These are phyloP conservation scores for Borostomias antarcticus DNA, from an alignment of 2,797 vertebrate genomes.

Conservation along the genomic window DNA sequence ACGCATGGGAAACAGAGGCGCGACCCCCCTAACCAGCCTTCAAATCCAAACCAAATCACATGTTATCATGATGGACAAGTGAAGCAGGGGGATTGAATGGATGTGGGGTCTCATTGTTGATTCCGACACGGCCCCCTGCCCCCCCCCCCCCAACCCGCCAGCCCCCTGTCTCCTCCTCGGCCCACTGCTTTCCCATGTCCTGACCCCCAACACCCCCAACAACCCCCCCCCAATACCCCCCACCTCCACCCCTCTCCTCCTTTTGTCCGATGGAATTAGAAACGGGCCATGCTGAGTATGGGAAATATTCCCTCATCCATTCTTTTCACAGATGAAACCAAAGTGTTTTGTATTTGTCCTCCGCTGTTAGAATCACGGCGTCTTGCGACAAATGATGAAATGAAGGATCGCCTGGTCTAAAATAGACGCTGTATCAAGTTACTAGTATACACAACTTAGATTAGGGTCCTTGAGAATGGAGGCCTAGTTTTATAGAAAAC, in stretches of 20 bases:
- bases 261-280: constrained; percentile 19
- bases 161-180: background rate
- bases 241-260: constrained; percentile 1
- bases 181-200: constrained; percentile 14
- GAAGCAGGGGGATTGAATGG: constrained; percentile 82
- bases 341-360: background rate
- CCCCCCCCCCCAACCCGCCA: background rate
- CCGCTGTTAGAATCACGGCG: background rate
- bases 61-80: constrained; percentile 88
- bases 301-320: constrained; percentile 21
- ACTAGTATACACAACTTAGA: background rate
- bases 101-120: constrained; percentile 67
- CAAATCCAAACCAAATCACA: constrained; percentile 85
- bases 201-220: background rate
- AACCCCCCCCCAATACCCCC: background rate
- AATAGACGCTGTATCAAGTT: background rate
- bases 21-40: constrained; percentile 4
- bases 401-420: background rate
- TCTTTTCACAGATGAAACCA: constrained; percentile 1
- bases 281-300: constrained; percentile 17
- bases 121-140: constrained; percentile 15
- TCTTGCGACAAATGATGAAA: background rate
- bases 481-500: background rate
- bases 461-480: background rate
- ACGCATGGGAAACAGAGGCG: constrained; percentile 71